Percentiles rank a stretch among this genome's conserved stretches.
phyloP scores from a whole-genome alignment of 1,140 invertebrate species.

The Schmidtea mediterranea region DNA sequence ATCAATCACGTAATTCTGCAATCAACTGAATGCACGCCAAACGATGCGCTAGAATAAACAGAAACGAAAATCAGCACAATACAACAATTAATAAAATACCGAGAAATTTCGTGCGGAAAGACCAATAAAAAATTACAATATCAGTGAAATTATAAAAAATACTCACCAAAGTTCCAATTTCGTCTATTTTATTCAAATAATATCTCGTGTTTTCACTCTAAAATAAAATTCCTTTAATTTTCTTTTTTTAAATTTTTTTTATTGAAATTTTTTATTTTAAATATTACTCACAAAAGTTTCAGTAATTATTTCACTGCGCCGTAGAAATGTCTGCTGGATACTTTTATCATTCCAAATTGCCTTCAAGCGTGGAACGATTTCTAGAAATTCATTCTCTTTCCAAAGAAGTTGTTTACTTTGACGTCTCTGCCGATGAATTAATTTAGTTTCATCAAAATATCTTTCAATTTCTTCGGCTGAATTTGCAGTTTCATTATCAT shows the following conservation, averaged over 20 bases:
- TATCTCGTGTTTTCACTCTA: slow-evolving; percentile 1
- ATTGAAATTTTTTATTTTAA: no score
- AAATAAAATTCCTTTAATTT: no score
- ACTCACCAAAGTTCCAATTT: no score
- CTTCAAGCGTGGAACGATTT: not conserved
- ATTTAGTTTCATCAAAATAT: not conserved
- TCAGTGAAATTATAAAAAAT: no score
- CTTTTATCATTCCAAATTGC: slow-evolving; percentile 1
- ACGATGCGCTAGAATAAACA: no score
- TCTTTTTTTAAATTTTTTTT: no score
- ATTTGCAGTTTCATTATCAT: slow-evolving; percentile 31
- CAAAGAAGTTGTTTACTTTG: not conserved
- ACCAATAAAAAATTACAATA: no score
- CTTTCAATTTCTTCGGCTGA: not conserved
- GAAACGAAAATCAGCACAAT: no score
- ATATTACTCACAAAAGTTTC: slow-evolving; percentile 4
- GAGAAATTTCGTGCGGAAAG: no score
- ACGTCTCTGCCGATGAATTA: not conserved
- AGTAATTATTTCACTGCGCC: not conserved
- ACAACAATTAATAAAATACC: no score
- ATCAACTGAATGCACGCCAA: no score
- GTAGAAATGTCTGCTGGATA: not conserved
- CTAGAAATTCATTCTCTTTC: slow-evolving; percentile 1
- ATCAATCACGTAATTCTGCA: no score
- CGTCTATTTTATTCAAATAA: not conserved